A percentile compares a stretch with the other conserved stretches of the same genome.
Conservation (phyloP, 2,888 invertebrate genomes). For the Archaeoteleia sp. region DNA sequence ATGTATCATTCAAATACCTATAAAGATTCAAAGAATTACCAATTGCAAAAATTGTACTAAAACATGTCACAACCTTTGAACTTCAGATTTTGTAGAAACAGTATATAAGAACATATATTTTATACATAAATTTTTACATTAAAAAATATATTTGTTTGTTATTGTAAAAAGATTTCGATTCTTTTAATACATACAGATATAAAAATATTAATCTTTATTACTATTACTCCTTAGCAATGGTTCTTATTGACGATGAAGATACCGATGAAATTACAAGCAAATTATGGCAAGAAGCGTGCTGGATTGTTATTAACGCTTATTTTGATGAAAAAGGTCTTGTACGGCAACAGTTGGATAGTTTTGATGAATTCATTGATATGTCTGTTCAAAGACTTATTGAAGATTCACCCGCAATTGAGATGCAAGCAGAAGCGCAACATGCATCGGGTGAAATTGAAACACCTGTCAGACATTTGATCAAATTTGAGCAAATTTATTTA, state of each 20-base stretch:
- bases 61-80: too few species aligned
- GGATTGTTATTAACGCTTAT: conserved; percentile 99
- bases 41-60: too few species aligned
- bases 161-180: too few species aligned
- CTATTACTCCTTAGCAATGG: too few species aligned
- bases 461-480: conserved; percentile 89
- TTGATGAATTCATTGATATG: conserved; percentile 99
- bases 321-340: conserved; percentile 99
- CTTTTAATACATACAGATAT: too few species aligned
- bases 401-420: conserved; percentile 98
- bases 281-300: conserved; percentile 99
- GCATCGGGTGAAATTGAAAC: conserved; percentile 93
- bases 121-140: too few species aligned
- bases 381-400: conserved; percentile 99
- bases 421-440: conserved; percentile 98
- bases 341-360: conserved; percentile 98
- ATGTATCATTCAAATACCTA: too few species aligned
- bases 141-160: too few species aligned
- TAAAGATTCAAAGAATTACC: too few species aligned
- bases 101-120: too few species aligned
- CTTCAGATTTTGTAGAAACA: too few species aligned
- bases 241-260: conserved; percentile 92
- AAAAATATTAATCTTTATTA: too few species aligned
- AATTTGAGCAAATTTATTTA: conserved; percentile 99
- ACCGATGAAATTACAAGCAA: conserved; percentile 97